Base-by-base conservation (phyloP, 2,797 vertebrate genomes). In the Manis crassicaudata region DNA sequence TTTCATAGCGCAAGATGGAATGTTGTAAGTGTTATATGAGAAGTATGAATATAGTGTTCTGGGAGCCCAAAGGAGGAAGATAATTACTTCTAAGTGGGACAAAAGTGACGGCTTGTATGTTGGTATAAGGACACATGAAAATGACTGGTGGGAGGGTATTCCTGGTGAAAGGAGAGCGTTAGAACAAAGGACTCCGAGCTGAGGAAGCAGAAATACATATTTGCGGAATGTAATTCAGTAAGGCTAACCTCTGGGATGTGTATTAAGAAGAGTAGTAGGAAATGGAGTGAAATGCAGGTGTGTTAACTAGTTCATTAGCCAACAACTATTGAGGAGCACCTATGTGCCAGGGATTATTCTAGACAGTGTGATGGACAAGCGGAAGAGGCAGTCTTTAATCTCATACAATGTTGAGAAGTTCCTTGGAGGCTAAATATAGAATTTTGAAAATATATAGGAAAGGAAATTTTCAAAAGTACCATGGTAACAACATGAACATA, bases 201-300 rank as follows among this genome's bases (percentile, higher is more conserved):
- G 67, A 56, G 13, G 29, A 92, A 81, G 23, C 35, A 87, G 3
- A 65, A 82, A n/a, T 76, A 52, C 40, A 3, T 82, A 65, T 73
- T 25, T 82, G 14, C 20, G 90, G 18, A 90, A 54, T 89, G 32
- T 50, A 63, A 81, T 81, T 93, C 8, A 77, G 0, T 63, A 54
- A 92, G 16, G 18, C 35, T 70, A 67, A 72, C 68, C 20, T 82
- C 40, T 89, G 52, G 20, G 25, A 62, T 83, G 8, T 73, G 2
- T 77, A n/a, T 93, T 40, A 83, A 87, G 65, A 79, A 94, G 27
- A 92, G 9, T 84, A 87, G 75, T 88, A 70, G n/a, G 6, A 68
- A 77, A 84, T 92, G 63, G 37, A 32, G n/a, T 83, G 62, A 94
- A 94, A 94, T 90, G 40, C 73, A 75, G 32, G 9, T 29, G 87